Evolutionary conservation across 37 sponge, comb jelly and placozoan species (phyloP), one percentile per base, ranked within the genome.

Genomic region (Diacarnus erythraeanus): DNA sequence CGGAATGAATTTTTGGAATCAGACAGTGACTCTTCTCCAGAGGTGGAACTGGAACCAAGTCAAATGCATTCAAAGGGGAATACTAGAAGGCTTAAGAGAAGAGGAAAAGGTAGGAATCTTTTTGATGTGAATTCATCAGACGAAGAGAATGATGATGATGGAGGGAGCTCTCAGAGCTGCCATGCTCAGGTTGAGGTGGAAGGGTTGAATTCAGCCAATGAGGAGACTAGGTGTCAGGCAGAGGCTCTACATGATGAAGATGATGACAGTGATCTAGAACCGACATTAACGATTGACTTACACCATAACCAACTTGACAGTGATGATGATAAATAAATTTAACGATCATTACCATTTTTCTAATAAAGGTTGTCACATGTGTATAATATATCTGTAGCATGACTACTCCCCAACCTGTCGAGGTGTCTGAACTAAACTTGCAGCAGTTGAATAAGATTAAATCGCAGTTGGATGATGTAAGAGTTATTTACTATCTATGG

Each of bases 381-480:
- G 12, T 47, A 47, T 47, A 47, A 6, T 47, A 12, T 47, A 47
- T 12, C 12, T 6, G 51, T 47, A 47, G 51, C 51, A n/a, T 47
- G 51, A 47, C 51, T 47, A 15, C 51, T 47, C 10, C 51, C 6
- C 51, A 47, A 69, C 5, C 69, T 36, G 69, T 69, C 21, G 5
- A 31, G 3, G 38, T 30, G 18, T 69, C 69, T 21, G 65, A 85
- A 73, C 71, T 95, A 27, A 44, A 47, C 8, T 30, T 95, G 9
- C 80, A 78, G 4, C 94, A 96, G 42, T 77, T 96, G 51, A 88
- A 93, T 36, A 80, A 84, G 39, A 59, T 93, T n/a, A 93, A 91
- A 65, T 35, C 79, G 2, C 92, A 90, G 27, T 58, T 96, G 64
- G 89, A 96, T 10, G 88, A 94, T 80, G 93, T 92, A 69, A 80